Conservation (phyloP, 2,888 invertebrate species). For the Megaustenia siamemsis region DNA sequence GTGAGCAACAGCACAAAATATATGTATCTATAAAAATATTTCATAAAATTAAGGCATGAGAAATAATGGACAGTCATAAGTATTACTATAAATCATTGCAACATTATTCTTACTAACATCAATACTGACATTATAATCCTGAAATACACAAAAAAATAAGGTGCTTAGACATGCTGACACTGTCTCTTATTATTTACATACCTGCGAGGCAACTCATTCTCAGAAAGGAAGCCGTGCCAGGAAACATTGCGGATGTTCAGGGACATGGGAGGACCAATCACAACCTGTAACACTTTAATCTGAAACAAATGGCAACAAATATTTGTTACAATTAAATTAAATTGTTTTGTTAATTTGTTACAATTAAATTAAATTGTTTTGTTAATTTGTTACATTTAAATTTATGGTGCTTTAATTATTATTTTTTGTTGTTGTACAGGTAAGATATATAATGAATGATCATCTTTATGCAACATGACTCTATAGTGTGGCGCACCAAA, state of each 20-base stretch:
- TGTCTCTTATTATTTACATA: conserved; percentile 61
- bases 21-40: conserved; percentile 66
- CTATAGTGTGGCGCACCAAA: too few species aligned
- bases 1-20: conserved; percentile 75
- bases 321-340: too few species aligned
- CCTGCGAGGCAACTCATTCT: conserved; percentile 79
- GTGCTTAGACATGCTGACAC: background rate
- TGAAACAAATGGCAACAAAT: conserved; percentile 53
- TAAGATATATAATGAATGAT: too few species aligned
- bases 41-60: background rate
- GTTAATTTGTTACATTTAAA: too few species aligned
- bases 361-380: too few species aligned
- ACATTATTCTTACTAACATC: background rate
- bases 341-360: too few species aligned
- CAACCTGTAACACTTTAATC: conserved; percentile 79
- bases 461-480: too few species aligned
- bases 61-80: background rate
- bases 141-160: background rate
- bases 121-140: background rate
- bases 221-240: conserved; percentile 83
- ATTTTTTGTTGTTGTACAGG: too few species aligned
- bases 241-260: conserved; percentile 82
- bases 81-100: background rate
- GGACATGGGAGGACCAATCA: conserved; percentile 82
- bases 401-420: too few species aligned